phyloP scores from a whole-genome alignment of 2,113 vertebrate species.

The Indri indri region DNA sequence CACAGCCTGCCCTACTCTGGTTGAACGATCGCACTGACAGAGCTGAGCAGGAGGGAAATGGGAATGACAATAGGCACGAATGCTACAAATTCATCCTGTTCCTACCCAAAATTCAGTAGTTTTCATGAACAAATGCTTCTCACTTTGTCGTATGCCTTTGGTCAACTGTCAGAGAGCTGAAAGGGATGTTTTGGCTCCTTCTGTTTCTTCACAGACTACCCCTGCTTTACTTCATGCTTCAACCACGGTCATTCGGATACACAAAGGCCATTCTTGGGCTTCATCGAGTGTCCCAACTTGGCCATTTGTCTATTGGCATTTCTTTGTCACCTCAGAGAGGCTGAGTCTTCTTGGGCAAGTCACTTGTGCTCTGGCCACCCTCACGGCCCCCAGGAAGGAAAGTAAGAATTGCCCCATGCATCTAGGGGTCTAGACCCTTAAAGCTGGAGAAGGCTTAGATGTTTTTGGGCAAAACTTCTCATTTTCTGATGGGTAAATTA shows the following conservation, averaged over 20 bases:
- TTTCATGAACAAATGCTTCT: background rate
- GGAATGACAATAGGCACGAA: background rate
- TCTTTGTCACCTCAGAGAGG: background rate
- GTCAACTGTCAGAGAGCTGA: background rate
- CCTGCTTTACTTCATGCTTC: background rate
- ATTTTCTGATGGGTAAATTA: background rate
- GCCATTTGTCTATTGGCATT: background rate
- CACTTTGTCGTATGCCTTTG: background rate
- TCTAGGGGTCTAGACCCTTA: background rate
- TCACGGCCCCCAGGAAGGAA: background rate
- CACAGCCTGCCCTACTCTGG: background rate
- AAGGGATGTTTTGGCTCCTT: background rate
- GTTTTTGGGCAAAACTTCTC: background rate
- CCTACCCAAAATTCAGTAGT: background rate
- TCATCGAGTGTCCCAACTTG: background rate
- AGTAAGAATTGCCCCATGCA: background rate
- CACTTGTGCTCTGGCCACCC: background rate
- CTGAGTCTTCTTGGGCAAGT: background rate
- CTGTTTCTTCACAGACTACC: background rate
- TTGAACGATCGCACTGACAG: background rate
- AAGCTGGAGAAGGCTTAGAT: background rate
- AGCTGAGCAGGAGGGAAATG: background rate
- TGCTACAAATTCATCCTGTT: no score
- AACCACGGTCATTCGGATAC: background rate
- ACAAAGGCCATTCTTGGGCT: background rate